Base-by-base conservation (phyloP, 2,888 invertebrate genomes). In the Exephanes ischioxanthus region DNA sequence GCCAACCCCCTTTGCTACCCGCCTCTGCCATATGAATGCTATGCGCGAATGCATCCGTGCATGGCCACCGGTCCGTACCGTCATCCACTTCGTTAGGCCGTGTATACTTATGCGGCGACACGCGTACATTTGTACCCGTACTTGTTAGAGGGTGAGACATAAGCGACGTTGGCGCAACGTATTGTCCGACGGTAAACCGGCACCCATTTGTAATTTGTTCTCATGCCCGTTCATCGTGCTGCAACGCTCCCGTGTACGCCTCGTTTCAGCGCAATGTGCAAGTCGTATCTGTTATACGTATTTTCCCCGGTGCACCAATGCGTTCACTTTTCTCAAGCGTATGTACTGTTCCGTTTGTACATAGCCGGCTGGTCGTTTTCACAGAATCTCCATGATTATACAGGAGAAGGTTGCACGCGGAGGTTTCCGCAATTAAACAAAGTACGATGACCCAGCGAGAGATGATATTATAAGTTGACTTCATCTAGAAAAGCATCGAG, bases 91-190 rank as follows among this genome's bases (percentile, higher is more conserved):
- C 68, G 61, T 80, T 68, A 80, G 61, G 63, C 66, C 58, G 71
- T 77, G 53, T 75, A 75, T 70, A 84, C 53, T 75, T 71, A 80
- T 68, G 83, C 73, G 33, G 45, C 37, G 73, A 75, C 73, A 70
- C 68, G 53, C 61, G 53, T 67, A 7, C 9, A 26, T 33, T 77
- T 66, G 55, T 66, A 55, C 75, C 9, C 51, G 16, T 37, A 41
- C 55, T 33, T 51, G 53, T 51, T 55, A 37, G 55, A 67, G 77
- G n/a, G 22, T 19, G 66, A 51, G 66, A 22, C 22, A 30, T 37
- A 19, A n/a, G 37, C 22, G 22, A 41, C 58, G 41, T 33, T 19
- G 4, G 41, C n/a, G 45, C 33, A 26, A 68, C 68, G 33, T 58
- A 75, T 68, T 58, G 80, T 68, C 68, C 80, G 37, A 33, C 61